Conservation (phyloP, 2,888 invertebrate genomes). For the Pocota personata region DNA sequence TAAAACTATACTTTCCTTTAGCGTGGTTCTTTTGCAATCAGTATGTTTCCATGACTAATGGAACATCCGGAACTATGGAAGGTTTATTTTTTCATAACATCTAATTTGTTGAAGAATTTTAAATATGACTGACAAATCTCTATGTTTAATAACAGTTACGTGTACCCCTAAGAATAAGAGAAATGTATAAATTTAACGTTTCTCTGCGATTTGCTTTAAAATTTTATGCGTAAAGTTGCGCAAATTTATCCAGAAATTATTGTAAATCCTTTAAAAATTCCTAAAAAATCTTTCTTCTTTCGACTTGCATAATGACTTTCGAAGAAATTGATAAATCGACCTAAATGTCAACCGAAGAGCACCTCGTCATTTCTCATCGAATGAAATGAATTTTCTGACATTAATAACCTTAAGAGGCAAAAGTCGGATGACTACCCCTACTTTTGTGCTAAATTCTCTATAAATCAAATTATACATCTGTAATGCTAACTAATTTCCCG, state of each 20-base stretch:
- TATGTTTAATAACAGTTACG: no score
- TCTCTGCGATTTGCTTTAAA: no score
- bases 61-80: no score
- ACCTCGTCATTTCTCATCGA: constrained; percentile 27
- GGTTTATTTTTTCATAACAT: no score
- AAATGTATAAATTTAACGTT: no score
- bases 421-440: background rate
- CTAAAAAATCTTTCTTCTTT: background rate
- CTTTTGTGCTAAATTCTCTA: constrained; percentile 18
- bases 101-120: no score
- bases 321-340: constrained; percentile 14
- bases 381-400: constrained; percentile 27
- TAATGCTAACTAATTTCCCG: constrained; percentile 52
- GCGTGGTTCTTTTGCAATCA: no score
- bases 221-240: background rate
- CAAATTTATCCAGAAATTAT: background rate
- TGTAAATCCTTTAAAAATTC: background rate
- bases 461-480: constrained; percentile 61
- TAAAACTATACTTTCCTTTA: no score
- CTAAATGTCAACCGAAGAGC: background rate
- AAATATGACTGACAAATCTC: no score
- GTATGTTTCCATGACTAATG: no score
- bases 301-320: background rate
- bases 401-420: constrained; percentile 36
- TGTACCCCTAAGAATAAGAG: no score